phyloP scores from a whole-genome alignment of 2,113 vertebrate genomes.

The Heterochromis multidens region DNA sequence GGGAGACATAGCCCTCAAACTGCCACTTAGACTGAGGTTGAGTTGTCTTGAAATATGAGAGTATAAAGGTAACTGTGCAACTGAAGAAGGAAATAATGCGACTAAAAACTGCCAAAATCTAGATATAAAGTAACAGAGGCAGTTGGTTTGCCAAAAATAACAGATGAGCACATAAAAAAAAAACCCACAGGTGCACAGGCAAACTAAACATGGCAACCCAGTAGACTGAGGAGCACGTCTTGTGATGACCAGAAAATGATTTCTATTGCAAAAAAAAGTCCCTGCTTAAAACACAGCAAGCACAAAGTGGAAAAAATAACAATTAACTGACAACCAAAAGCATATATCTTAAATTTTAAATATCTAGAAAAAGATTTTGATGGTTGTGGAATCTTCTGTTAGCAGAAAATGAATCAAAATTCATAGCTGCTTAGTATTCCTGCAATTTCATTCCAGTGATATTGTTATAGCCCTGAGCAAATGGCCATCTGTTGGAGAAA shows the following conservation, averaged over 20 bases:
- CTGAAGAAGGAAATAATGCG: background rate
- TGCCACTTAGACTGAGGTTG: background rate
- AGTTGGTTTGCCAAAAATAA: background rate
- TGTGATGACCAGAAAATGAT: background rate
- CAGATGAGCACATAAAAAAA: background rate
- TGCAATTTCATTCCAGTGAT: conserved; percentile 2
- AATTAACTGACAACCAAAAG: background rate
- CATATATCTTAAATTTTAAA: background rate
- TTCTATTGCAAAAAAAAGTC: too few species aligned
- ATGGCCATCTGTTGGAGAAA: conserved; percentile 49
- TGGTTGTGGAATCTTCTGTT: background rate
- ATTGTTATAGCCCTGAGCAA: conserved; percentile 45
- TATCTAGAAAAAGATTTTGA: background rate
- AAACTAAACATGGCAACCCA: background rate
- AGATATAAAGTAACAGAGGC: background rate
- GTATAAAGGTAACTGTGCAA: background rate
- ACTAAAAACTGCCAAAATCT: background rate
- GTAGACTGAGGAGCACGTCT: background rate
- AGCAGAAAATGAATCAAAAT: conserved; percentile 7
- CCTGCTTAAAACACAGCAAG: too few species aligned
- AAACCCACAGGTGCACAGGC: background rate
- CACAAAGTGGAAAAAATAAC: too few species aligned
- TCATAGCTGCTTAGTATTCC: conserved; percentile 29
- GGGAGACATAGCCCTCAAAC: background rate
- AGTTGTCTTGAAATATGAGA: background rate